Percentiles rank a stretch among this genome's conserved stretches.
Conservation (phyloP, 1,140 invertebrate species). For the Drosophila lini region DNA sequence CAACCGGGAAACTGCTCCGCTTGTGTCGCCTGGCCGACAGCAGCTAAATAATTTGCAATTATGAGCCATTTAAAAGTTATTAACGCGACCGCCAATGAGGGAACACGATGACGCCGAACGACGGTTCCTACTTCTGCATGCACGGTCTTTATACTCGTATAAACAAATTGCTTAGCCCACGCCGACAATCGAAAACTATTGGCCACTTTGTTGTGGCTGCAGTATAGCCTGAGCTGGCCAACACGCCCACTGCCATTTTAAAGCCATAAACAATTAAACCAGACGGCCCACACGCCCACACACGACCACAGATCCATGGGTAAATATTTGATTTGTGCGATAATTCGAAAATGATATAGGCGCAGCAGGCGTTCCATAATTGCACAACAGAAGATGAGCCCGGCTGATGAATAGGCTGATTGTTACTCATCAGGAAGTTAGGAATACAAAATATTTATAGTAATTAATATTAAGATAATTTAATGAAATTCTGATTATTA, state of each 20-base stretch:
- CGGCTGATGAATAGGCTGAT: slow-evolving; percentile 2
- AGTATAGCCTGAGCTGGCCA: slow-evolving; percentile 23
- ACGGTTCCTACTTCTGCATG: slow-evolving; percentile 21
- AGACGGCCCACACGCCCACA: slow-evolving; percentile 50
- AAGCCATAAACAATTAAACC: slow-evolving; percentile 70
- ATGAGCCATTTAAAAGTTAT: slow-evolving; percentile 76
- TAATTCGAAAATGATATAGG: slow-evolving; percentile 68
- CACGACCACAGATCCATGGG: slow-evolving; percentile 23
- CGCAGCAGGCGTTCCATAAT: slow-evolving; percentile 35
- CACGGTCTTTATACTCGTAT: slow-evolving; percentile 21
- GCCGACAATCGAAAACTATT: slow-evolving; percentile 18
- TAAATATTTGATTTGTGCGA: slow-evolving; percentile 63
- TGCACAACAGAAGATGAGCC: slow-evolving; percentile 30
- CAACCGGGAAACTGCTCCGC: slow-evolving; percentile 6
- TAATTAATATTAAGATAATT: background rate
- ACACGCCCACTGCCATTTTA: slow-evolving; percentile 50
- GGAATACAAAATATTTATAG: background rate
- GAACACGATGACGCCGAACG: slow-evolving; percentile 24
- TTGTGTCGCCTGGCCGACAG: slow-evolving; percentile 10
- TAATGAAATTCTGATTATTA: background rate
- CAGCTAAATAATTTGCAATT: slow-evolving; percentile 65
- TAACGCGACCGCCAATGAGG: slow-evolving; percentile 59
- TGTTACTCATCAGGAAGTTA: background rate
- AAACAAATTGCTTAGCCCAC: slow-evolving; percentile 35
- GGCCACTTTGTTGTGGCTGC: slow-evolving; percentile 27